Percentiles rank a stretch among this genome's conserved stretches.
Evolutionary conservation across 2,113 vertebrate genomes (phyloP).

Genomic region (Spea bombifrons): DNA sequence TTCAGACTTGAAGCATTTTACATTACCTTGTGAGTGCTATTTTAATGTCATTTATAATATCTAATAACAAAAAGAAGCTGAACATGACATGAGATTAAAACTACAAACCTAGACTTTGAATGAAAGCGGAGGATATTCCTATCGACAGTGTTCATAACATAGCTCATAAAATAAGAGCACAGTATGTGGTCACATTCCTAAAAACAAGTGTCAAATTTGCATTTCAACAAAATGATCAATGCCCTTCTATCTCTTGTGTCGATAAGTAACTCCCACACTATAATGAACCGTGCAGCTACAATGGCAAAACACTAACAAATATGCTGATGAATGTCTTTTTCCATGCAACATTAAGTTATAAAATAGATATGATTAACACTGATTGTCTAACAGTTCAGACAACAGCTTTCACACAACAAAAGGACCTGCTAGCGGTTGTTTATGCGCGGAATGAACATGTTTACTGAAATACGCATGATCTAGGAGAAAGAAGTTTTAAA

Average conservation of each 20-base stretch:
- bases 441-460: not conserved
- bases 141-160: not conserved
- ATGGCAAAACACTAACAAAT: conserved; percentile 39
- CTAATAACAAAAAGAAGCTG: conserved; percentile 10
- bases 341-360: conserved; percentile 43
- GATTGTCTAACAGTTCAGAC: conserved; percentile 34
- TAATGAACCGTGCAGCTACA: conserved; percentile 26
- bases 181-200: not conserved
- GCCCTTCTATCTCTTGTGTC: conserved; percentile 20
- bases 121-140: not conserved
- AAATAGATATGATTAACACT: conserved; percentile 48
- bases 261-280: conserved; percentile 7
- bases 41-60: conserved; percentile 31
- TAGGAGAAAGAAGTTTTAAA: too few species aligned
- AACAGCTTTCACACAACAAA: conserved; percentile 5
- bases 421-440: not conserved
- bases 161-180: too few species aligned
- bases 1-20: not conserved
- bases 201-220: not conserved
- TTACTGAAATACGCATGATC: not conserved
- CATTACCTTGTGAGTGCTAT: conserved; percentile 4
- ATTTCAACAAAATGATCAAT: conserved; percentile 24
- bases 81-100: conserved; percentile 4
- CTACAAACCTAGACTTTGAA: not conserved
- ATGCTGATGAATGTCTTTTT: conserved; percentile 44